Conservation (phyloP, 2,113 vertebrate species). For the Nibea albiflora region DNA sequence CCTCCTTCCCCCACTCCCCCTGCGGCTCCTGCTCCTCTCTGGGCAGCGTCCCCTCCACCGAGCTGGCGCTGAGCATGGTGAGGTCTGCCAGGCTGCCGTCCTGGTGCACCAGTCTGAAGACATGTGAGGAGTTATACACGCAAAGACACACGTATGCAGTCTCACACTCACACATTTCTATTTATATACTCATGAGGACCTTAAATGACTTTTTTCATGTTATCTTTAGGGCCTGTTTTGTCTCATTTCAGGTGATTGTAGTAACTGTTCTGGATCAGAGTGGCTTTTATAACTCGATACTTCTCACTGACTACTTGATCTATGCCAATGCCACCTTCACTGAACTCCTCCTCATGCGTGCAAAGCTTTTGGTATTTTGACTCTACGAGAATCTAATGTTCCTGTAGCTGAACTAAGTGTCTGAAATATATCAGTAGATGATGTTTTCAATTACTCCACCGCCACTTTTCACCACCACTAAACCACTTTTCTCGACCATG, state of each 20-base stretch:
- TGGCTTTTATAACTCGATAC: too few species aligned
- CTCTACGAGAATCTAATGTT: too few species aligned
- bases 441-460: too few species aligned
- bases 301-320: too few species aligned
- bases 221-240: not conserved
- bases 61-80: conserved; percentile 89
- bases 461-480: too few species aligned
- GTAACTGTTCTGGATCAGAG: not conserved
- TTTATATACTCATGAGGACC: conserved; percentile 68
- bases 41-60: conserved; percentile 79
- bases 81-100: conserved; percentile 96
- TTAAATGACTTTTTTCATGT: not conserved
- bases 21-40: conserved; percentile 74
- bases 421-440: too few species aligned
- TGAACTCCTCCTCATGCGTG: too few species aligned
- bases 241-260: not conserved
- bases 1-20: conserved; percentile 29
- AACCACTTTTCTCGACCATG: not conserved
- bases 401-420: too few species aligned
- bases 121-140: not conserved
- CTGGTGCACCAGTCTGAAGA: conserved; percentile 90
- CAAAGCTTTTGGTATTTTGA: too few species aligned
- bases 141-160: not conserved
- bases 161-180: conserved; percentile 4
- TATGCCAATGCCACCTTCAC: too few species aligned